phyloP scores from a whole-genome alignment of 2,888 invertebrate species.

The Nemotelus nigrinus region DNA sequence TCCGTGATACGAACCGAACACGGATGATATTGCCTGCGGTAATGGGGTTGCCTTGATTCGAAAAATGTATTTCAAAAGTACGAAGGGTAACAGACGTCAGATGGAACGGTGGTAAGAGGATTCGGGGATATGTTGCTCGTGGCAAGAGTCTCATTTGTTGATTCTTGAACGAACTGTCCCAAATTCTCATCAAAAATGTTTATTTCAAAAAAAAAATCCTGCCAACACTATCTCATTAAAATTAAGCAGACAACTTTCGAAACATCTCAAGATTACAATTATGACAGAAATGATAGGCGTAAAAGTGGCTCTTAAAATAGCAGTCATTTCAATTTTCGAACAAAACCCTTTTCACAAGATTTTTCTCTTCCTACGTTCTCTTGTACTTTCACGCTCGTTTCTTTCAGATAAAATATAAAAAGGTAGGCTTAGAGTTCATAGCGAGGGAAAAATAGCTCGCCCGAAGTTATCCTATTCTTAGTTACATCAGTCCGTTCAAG shows the following conservation, averaged over 20 bases:
- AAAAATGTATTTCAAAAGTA: too few species aligned
- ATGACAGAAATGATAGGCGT: constrained; percentile 6
- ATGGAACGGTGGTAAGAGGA: too few species aligned
- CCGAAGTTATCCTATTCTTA: too few species aligned
- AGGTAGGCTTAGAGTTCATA: not conserved
- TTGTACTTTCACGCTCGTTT: not conserved
- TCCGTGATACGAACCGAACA: not conserved
- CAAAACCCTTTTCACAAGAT: not conserved
- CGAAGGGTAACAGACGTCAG: too few species aligned
- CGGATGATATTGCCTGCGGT: too few species aligned
- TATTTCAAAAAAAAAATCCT: too few species aligned
- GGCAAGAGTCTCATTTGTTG: too few species aligned
- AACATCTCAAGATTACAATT: not conserved
- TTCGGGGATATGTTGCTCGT: too few species aligned
- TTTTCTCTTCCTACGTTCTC: not conserved
- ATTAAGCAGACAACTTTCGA: too few species aligned
- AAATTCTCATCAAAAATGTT: constrained; percentile 3
- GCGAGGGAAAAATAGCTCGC: not conserved
- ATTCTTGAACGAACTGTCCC: not conserved
- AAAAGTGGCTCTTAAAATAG: constrained; percentile 17
- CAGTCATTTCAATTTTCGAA: constrained; percentile 6
- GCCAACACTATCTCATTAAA: too few species aligned
- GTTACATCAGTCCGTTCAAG: too few species aligned
- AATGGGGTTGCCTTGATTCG: too few species aligned
- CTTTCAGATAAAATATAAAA: not conserved